phyloP scores from a whole-genome alignment of 2,888 invertebrate genomes.

The Aleiodes leptofemur region DNA sequence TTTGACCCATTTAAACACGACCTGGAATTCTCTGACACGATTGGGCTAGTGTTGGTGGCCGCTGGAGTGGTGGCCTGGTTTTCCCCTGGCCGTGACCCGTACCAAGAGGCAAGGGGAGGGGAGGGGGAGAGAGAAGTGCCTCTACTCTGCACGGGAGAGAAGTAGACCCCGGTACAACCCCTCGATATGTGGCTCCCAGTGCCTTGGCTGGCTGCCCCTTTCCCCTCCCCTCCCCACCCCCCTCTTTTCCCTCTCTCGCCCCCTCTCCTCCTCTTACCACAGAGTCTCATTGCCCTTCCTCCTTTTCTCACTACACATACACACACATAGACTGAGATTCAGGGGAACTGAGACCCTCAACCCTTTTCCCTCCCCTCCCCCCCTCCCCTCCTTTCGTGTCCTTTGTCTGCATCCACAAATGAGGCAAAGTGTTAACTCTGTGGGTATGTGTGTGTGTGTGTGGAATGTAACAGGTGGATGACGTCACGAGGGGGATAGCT shows the following conservation, averaged over 20 bases:
- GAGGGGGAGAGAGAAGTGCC: no score
- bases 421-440: not conserved
- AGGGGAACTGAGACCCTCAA: conserved; percentile 20
- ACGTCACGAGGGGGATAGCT: conserved; percentile 61
- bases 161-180: conserved; percentile 52
- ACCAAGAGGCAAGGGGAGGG: conserved; percentile 32
- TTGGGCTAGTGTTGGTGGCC: conserved; percentile 47
- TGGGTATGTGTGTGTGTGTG: conserved; percentile 32
- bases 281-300: conserved; percentile 40
- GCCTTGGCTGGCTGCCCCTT: conserved; percentile 43
- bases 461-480: conserved; percentile 73
- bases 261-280: not conserved
- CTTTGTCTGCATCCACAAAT: conserved; percentile 31
- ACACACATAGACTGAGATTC: conserved; percentile 42
- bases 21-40: conserved; percentile 46
- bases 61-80: conserved; percentile 68
- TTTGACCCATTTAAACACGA: conserved; percentile 50
- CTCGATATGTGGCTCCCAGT: conserved; percentile 50
- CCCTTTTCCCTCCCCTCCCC: conserved; percentile 20
- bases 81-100: conserved; percentile 72
- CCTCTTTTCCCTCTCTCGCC: no score
- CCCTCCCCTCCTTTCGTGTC: conserved; percentile 9
- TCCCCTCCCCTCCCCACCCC: not conserved
- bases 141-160: conserved; percentile 40
- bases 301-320: conserved; percentile 52